Percentiles rank a stretch among this genome's conserved stretches.
These are phyloP conservation scores for Hemiprocne comata DNA, from an alignment of 2,113 vertebrate species.

Conservation along the genomic window DNA sequence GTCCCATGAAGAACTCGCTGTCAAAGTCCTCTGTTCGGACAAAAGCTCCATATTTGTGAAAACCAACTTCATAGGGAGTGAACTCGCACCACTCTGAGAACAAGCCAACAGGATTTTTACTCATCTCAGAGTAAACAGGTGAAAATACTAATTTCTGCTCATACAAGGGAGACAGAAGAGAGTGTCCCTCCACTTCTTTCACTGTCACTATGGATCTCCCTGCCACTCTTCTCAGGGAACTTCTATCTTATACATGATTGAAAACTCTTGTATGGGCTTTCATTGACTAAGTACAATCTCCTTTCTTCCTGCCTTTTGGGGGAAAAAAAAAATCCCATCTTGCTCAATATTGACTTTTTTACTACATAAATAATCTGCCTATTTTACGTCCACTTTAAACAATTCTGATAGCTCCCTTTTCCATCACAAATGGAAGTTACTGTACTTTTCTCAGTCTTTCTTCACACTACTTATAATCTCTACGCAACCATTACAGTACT, in stretches of 20 bases:
- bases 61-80: conserved; percentile 76
- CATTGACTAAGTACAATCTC: background rate
- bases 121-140: background rate
- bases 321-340: background rate
- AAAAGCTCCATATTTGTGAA: conserved; percentile 76
- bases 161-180: background rate
- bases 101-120: background rate
- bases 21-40: conserved; percentile 71
- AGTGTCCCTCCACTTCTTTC: background rate
- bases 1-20: conserved; percentile 78
- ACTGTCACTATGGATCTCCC: background rate
- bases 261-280: background rate
- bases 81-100: conserved; percentile 77
- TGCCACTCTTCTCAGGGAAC: background rate
- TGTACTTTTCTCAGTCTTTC: background rate
- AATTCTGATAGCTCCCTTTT: background rate
- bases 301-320: background rate
- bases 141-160: background rate
- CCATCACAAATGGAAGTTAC: background rate
- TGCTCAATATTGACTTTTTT: background rate
- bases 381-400: background rate
- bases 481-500: background rate
- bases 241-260: background rate
- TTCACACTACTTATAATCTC: background rate
- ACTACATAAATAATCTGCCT: background rate